Percentiles rank a stretch among this genome's conserved stretches.
These are phyloP conservation scores for Gadus chalcogrammus DNA, from an alignment of 2,113 vertebrate species.

Conservation along the genomic window DNA sequence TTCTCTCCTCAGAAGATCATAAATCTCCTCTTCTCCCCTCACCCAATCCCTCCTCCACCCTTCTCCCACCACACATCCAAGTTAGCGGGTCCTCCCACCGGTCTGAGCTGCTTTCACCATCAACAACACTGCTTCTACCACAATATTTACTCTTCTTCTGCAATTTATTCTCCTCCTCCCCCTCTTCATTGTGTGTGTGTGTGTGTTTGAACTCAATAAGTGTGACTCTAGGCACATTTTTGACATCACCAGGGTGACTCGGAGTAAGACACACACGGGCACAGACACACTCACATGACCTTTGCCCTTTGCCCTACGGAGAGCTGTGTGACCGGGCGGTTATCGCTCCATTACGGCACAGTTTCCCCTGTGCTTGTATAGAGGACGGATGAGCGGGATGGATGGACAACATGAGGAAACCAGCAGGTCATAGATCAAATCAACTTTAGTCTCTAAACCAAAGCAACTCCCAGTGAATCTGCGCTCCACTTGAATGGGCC, in stretches of 20 bases:
- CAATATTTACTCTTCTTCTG: too few relatives aligned
- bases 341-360: constrained; percentile 17
- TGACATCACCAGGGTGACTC: constrained; percentile 19
- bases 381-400: not conserved
- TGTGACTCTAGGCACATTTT: constrained; percentile 7
- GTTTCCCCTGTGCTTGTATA: constrained; percentile 25
- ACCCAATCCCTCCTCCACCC: constrained; percentile 26
- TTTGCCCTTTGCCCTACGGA: constrained; percentile 10
- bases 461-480: too few relatives aligned
- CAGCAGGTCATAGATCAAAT: too few relatives aligned
- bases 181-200: not conserved
- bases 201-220: not conserved
- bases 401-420: not conserved
- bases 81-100: not conserved
- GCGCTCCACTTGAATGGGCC: too few relatives aligned
- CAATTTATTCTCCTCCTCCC: too few relatives aligned
- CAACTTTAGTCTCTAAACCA: too few relatives aligned
- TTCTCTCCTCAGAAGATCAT: constrained; percentile 55
- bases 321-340: constrained; percentile 16
- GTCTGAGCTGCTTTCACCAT: too few relatives aligned
- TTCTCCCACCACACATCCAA: constrained; percentile 51
- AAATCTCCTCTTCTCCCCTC: constrained; percentile 42
- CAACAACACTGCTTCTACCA: too few relatives aligned
- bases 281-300: constrained; percentile 5
- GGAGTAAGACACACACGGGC: constrained; percentile 11